phyloP scores from a whole-genome alignment of 2,797 vertebrate species.

The Menidia menidia region DNA sequence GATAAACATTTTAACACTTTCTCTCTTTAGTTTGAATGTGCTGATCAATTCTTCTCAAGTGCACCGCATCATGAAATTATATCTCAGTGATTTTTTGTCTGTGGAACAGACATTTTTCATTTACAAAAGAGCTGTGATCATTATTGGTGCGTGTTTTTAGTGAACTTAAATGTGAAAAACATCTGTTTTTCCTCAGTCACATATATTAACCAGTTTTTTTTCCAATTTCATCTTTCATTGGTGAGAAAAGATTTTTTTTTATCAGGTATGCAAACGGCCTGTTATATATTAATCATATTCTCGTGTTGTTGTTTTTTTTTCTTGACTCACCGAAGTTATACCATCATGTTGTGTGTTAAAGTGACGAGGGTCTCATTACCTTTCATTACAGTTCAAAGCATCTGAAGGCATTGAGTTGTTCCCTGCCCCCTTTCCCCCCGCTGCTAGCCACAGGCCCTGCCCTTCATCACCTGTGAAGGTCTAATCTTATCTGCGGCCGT shows the following conservation, averaged over 20 bases:
- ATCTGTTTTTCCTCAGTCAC: background rate
- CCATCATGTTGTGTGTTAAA: constrained; percentile 43
- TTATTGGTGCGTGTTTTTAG: constrained; percentile 9
- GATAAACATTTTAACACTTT: constrained; percentile 42
- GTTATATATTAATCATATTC: constrained; percentile 43
- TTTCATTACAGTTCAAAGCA: constrained; percentile 68
- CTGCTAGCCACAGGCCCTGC: constrained; percentile 47
- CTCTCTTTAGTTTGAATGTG: constrained; percentile 32
- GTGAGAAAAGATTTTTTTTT: background rate
- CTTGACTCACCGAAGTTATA: constrained; percentile 42
- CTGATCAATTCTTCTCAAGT: constrained; percentile 43
- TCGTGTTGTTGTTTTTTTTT: constrained; percentile 56
- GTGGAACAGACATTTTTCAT: constrained; percentile 7
- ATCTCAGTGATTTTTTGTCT: constrained; percentile 12
- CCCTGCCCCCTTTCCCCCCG: constrained; percentile 13
- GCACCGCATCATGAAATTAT: constrained; percentile 19
- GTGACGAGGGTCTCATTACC: constrained; percentile 65
- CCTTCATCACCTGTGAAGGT: constrained; percentile 80
- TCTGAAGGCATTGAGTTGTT: constrained; percentile 58
- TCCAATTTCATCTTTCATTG: background rate
- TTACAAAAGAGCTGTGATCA: constrained; percentile 2
- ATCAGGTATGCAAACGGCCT: constrained; percentile 10
- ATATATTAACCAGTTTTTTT: background rate
- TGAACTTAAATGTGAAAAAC: background rate
- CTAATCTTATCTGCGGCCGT: constrained; percentile 78